These are phyloP conservation scores for Adrianichthys oophorus DNA, from an alignment of 2,797 vertebrate species.

Conservation along the genomic window DNA sequence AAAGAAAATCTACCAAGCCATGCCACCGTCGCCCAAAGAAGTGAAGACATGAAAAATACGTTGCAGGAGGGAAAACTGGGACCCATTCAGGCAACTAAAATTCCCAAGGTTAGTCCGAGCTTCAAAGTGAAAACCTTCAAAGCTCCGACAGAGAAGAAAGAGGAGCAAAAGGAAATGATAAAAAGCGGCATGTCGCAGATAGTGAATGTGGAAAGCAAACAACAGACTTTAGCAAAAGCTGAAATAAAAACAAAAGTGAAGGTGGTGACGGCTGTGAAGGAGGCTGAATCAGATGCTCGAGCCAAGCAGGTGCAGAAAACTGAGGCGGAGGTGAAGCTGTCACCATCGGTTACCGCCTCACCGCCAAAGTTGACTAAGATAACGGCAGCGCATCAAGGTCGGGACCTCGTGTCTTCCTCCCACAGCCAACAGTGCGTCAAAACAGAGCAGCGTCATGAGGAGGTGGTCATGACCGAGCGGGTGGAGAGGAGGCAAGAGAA, in stretches of 20 bases:
- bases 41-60: constrained; percentile 69
- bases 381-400: constrained; percentile 62
- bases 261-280: constrained; percentile 34
- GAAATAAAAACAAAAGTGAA: constrained; percentile 55
- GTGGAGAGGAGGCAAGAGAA: constrained; percentile 67
- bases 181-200: constrained; percentile 50
- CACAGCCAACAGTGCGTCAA: constrained; percentile 68
- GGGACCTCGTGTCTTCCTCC: constrained; percentile 56
- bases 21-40: constrained; percentile 55
- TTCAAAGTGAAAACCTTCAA: constrained; percentile 86
- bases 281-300: constrained; percentile 52
- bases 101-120: constrained; percentile 77
- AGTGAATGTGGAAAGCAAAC: constrained; percentile 46
- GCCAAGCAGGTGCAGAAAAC: constrained; percentile 56
- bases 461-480: constrained; percentile 66
- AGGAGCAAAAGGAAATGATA: constrained; percentile 55
- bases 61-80: constrained; percentile 68
- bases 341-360: constrained; percentile 53
- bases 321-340: constrained; percentile 54
- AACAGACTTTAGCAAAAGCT: constrained; percentile 35
- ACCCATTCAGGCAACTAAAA: constrained; percentile 70
- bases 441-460: constrained; percentile 63
- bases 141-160: constrained; percentile 68
- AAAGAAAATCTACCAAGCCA: constrained; percentile 70
- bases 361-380: constrained; percentile 57